Conservation (phyloP, 2,113 vertebrate genomes). For the Thamnophis sirtalis region DNA sequence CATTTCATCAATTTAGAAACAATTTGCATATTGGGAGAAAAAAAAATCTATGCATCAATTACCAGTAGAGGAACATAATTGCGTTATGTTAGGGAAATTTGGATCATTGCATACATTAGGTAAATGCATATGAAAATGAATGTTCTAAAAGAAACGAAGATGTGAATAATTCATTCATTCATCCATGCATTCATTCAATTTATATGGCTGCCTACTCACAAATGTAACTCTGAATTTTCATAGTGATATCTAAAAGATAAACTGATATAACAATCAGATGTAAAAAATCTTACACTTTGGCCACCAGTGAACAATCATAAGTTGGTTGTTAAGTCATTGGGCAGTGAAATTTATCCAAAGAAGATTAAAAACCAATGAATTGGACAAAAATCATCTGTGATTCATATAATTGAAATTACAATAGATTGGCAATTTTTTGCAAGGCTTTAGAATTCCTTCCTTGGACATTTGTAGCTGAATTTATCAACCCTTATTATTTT, state of each 20-base stretch:
- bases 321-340: not conserved
- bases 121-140: not conserved
- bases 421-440: not conserved
- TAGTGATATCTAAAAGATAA: not conserved
- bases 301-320: not conserved
- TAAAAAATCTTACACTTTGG: not conserved
- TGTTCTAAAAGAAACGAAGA: not conserved
- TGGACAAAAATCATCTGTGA: not conserved
- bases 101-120: not conserved
- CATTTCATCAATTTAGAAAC: not conserved
- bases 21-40: not conserved
- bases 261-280: not conserved
- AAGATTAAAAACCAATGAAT: not conserved
- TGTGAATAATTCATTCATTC: not conserved
- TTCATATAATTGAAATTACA: not conserved
- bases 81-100: not conserved
- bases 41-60: not conserved
- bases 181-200: not conserved
- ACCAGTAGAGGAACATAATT: not conserved
- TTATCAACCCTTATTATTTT: not conserved
- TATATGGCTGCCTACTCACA: not conserved
- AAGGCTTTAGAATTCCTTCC: not conserved
- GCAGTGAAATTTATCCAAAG: not conserved
- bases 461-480: not conserved
- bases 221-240: not conserved